phyloP scores from a whole-genome alignment of 1,140 invertebrate genomes.

The Macrocentrus cingulum region DNA sequence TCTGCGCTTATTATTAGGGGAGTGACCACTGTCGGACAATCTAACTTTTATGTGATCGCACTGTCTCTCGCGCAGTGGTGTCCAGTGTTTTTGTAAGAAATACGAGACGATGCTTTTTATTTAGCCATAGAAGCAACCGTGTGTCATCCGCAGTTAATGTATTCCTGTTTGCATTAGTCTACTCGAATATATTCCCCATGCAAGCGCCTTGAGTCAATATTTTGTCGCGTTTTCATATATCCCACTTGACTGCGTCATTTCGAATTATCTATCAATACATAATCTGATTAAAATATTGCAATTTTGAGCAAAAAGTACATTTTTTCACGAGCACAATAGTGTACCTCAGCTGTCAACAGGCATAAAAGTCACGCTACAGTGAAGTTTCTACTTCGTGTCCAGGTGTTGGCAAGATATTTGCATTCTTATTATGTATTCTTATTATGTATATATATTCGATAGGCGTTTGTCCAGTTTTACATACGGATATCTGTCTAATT shows the following conservation, averaged over 20 bases:
- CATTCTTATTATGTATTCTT: constrained; percentile 25
- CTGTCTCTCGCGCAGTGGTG: constrained; percentile 19
- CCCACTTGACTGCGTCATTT: not conserved
- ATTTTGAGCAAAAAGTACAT: too few species aligned
- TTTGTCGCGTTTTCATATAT: constrained; percentile 25
- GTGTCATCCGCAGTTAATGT: constrained; percentile 37
- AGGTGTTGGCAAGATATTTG: constrained; percentile 27
- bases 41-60: constrained; percentile 34
- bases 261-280: too few species aligned
- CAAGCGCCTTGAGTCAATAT: constrained; percentile 35
- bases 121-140: not conserved
- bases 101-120: constrained; percentile 23
- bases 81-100: constrained; percentile 36
- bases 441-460: not conserved
- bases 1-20: constrained; percentile 22
- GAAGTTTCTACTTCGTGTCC: constrained; percentile 16
- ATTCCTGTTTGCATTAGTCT: constrained; percentile 46
- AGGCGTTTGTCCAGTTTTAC: not conserved
- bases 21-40: constrained; percentile 37
- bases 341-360: not conserved
- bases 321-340: too few species aligned
- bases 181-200: not conserved
- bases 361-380: constrained; percentile 15
- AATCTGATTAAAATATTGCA: too few species aligned
- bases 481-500: constrained; percentile 10